Base-by-base conservation (phyloP, 2,797 vertebrate genomes). In the Myotis daubentonii region DNA sequence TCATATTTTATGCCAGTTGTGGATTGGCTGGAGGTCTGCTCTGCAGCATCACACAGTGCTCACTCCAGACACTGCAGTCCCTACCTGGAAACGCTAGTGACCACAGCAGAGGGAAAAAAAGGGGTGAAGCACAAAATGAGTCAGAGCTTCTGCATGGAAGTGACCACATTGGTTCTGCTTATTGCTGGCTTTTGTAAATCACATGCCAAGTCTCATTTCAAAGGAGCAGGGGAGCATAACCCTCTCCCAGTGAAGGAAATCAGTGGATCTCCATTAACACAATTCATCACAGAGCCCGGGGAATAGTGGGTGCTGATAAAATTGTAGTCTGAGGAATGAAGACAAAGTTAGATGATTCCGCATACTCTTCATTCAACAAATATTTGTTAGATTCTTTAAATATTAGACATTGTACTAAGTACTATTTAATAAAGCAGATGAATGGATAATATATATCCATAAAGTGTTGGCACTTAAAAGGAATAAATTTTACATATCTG, bases 351-450 rank as follows among this genome's bases (percentile, higher is more conserved):
- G 28, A 78, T 66, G 53, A 47, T 71, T 78, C 25, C 25, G 55
- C 28, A 12, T 36, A 65, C 3, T 55, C 19, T 22, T 88, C 23
- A 68, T 53, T 83, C 60, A 86, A 57, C 30, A 88, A 78, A 68
- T 28, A 84, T 57, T 41, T 81, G 28, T 47, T 70, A 38, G 41
- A 33, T 88, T 76, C 17, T 74, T 82, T 44, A 88, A 91, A 51
- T 82, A 62, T 65, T 70, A 85, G 38, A 6, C 41, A 51, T 30
- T 68, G 8, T 51, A 36, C 30, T 76, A 78, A 88, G 8, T 74
- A 65, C 75, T 74, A 19, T 44, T 95, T 57, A 86, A 91, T 72
- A 83, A 93, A 66, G 30, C 70, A 91, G n/a, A 78, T 53, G 28
- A 87, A 72, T 86, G 12, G 23, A 36, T 78, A 33, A 62, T 62